Percentiles rank a stretch among this genome's conserved stretches.
Evolutionary conservation across 2,888 invertebrate species (phyloP).

Genomic region (Calliphora vomitoria): DNA sequence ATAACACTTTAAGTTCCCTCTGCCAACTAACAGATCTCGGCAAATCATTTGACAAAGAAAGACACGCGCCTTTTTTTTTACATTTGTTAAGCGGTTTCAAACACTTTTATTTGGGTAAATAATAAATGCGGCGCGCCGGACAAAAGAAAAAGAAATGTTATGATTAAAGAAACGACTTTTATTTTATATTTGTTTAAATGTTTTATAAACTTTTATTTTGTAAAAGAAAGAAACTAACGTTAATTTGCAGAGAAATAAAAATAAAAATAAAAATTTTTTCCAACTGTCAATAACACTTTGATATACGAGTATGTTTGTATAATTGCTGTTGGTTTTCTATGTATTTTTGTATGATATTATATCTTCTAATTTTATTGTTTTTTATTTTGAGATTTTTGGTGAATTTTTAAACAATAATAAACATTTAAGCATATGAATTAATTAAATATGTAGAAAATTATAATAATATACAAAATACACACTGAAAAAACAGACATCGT

Average conservation of each 20-base stretch:
- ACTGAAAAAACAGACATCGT: conserved; percentile 57
- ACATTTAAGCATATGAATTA: conserved; percentile 49
- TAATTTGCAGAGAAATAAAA: conserved; percentile 8
- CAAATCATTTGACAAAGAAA: background rate
- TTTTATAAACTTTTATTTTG: background rate
- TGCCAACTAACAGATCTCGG: background rate
- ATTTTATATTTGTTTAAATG: background rate
- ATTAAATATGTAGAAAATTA: conserved; percentile 57
- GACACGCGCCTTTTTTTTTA: conserved; percentile 3
- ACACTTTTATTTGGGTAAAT: no score
- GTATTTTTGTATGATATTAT: background rate
- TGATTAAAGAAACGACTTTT: background rate
- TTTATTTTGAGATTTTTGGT: background rate
- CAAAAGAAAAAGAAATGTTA: conserved; percentile 3
- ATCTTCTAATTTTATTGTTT: background rate
- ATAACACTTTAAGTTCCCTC: background rate
- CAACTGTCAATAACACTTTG: conserved; percentile 30
- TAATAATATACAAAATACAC: conserved; percentile 39
- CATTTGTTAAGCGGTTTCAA: background rate
- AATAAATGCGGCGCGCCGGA: no score
- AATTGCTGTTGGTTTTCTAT: background rate
- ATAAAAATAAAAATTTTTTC: background rate
- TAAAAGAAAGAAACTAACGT: conserved; percentile 24
- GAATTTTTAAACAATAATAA: background rate
- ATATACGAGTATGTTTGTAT: conserved; percentile 13